Base-by-base conservation (phyloP, 2,113 vertebrate genomes). In the Carassius auratus region DNA sequence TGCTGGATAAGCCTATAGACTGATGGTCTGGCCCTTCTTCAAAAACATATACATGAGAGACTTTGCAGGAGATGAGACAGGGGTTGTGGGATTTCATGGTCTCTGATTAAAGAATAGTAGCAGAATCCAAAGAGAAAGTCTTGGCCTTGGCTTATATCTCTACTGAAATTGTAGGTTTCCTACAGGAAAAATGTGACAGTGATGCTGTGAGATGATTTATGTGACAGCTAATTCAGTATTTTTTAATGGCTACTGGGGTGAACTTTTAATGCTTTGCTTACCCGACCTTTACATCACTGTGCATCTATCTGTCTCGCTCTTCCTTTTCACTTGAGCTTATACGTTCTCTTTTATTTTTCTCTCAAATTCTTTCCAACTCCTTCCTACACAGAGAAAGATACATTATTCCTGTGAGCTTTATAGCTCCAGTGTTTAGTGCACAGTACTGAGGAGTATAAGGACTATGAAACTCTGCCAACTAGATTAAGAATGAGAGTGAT, bases 191-290 rank as follows among this genome's bases (percentile, higher is more conserved):
- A 48, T 30, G 1, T 76, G 48, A 76, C 74, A 52, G 13, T 15
- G 45, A n/a, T 75, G 45, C 73, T 75, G 45, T 75, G 73, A 48
- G 74, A 76, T 52, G 45, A 76, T 76, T 76, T 76, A 52, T 50
- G 45, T 50, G 74, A 52, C 74, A 52, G 38, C 23, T 52, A 76
- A 52, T 76, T 76, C 74, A 79, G 21, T 61, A 61, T 62, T 30
- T 61, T 79, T 45, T 61, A 79, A 36, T 38, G 33, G 57, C 12
- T 42, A 30, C 30, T 62, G 55, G 10, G 57, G 10, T 45, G 77
- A 61, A 62, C 55, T 61, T 79, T 62, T 61, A 79, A 79, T 61
- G 77, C 2, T n/a, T 79, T 79, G 77, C 74, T 55, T 76, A 15
- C 45, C 13, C 8, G 23, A 55, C 74, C 48, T 76, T 76, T 52